Conservation (phyloP, 2,888 invertebrate genomes). For the Molorchus minor region DNA sequence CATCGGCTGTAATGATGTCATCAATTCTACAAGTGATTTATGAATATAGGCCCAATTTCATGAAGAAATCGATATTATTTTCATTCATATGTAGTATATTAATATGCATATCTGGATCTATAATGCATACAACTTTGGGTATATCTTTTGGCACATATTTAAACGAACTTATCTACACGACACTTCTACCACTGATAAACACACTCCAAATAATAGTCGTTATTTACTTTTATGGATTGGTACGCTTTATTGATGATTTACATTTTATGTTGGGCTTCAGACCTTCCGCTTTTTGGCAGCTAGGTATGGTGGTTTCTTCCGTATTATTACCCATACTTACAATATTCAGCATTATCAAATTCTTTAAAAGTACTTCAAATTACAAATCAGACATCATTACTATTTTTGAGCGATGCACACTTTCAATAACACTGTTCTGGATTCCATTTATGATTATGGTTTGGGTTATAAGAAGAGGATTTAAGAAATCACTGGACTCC, state of each 20-base stretch:
- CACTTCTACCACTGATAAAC: constrained; percentile 27
- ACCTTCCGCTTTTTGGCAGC: constrained; percentile 21
- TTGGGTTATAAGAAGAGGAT: constrained; percentile 31
- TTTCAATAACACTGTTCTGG: constrained; percentile 26
- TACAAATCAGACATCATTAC: constrained; percentile 7
- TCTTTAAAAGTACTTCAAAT: constrained; percentile 18
- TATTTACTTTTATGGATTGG: constrained; percentile 28
- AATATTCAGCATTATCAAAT: constrained; percentile 20
- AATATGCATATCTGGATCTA: constrained; percentile 16
- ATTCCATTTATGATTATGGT: constrained; percentile 35
- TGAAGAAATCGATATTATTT: constrained; percentile 9
- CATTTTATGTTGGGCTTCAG: constrained; percentile 32
- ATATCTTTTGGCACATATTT: constrained; percentile 9
- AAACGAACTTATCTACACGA: constrained; percentile 12
- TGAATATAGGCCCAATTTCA: constrained; percentile 18
- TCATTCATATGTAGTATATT: constrained; percentile 17
- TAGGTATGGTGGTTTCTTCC: constrained; percentile 17
- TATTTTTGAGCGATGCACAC: constrained; percentile 20
- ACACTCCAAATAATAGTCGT: constrained; percentile 24
- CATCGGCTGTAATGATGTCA: constrained; percentile 29
- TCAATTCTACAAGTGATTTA: constrained; percentile 26
- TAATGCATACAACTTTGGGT: constrained; percentile 30
- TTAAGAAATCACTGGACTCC: constrained; percentile 15
- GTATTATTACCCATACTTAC: constrained; percentile 25
- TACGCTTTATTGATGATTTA: constrained; percentile 26